Percentiles rank a stretch among this genome's conserved stretches.
Evolutionary conservation across 2,888 invertebrate genomes (phyloP).

Genomic region (Drosophila nr. perissopoda): DNA sequence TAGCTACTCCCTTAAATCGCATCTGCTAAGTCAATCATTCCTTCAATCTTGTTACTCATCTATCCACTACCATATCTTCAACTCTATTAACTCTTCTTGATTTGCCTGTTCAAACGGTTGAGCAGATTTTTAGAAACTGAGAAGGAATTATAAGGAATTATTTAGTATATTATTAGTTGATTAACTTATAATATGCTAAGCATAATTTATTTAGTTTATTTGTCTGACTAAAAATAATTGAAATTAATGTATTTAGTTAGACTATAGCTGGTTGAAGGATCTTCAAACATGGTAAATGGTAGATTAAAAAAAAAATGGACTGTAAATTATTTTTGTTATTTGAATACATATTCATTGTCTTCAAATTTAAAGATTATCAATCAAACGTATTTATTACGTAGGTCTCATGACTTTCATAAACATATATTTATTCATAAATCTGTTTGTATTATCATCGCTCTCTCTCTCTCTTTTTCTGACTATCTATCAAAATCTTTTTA

Average conservation of each 20-base stretch:
- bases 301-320: neutral
- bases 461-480: neutral
- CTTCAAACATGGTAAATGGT: neutral
- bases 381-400: neutral
- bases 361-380: neutral
- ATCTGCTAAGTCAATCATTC: neutral
- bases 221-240: neutral
- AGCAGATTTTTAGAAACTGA: neutral
- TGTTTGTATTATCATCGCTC: neutral
- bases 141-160: neutral
- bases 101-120: neutral
- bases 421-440: neutral
- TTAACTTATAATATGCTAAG: neutral
- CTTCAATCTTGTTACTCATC: neutral
- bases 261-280: neutral
- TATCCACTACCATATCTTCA: no score
- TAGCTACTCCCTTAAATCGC: neutral
- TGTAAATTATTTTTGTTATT: neutral
- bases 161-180: no score
- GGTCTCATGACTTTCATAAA: neutral
- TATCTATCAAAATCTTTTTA: neutral
- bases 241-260: neutral
- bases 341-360: neutral
- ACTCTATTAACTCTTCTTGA: neutral
- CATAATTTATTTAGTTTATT: neutral